Conservation (phyloP, 2,113 vertebrate species). For the Microtus pennsylvanicus region DNA sequence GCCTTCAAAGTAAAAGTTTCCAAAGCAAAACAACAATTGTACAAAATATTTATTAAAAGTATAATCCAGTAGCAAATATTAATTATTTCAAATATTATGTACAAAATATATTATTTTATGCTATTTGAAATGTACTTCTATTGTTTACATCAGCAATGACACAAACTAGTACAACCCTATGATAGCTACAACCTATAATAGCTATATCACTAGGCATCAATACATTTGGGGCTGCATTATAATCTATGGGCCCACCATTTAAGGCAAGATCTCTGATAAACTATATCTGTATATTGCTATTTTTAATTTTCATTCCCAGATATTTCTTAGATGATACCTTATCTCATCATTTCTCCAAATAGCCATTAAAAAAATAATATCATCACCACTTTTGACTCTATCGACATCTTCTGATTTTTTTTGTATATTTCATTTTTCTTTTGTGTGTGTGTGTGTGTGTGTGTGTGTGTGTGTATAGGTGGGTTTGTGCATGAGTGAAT, state of each 20-base stretch:
- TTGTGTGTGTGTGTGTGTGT: neutral
- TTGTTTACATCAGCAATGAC: neutral
- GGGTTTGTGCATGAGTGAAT: neutral
- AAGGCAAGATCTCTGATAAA: accelerated
- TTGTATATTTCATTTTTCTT: neutral
- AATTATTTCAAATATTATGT: neutral
- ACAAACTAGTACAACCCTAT: neutral
- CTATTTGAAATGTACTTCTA: no score
- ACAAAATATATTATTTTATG: neutral
- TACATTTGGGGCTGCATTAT: neutral
- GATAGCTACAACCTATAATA: neutral
- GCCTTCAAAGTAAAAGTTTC: neutral
- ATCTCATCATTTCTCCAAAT: neutral
- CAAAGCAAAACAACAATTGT: neutral
- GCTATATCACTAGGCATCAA: no score
- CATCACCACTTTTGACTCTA: neutral
- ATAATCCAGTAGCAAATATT: neutral
- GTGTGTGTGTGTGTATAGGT: no score
- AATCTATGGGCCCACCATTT: neutral
- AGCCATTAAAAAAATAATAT: neutral
- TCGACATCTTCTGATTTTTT: neutral
- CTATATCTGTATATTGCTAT: neutral
- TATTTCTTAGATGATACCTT: neutral
- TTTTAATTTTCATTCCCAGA: neutral
- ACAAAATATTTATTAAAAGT: neutral